Percentiles rank a stretch among this genome's conserved stretches.
phyloP scores from a whole-genome alignment of 2,113 vertebrate genomes.

The Prionailurus bengalensis region DNA sequence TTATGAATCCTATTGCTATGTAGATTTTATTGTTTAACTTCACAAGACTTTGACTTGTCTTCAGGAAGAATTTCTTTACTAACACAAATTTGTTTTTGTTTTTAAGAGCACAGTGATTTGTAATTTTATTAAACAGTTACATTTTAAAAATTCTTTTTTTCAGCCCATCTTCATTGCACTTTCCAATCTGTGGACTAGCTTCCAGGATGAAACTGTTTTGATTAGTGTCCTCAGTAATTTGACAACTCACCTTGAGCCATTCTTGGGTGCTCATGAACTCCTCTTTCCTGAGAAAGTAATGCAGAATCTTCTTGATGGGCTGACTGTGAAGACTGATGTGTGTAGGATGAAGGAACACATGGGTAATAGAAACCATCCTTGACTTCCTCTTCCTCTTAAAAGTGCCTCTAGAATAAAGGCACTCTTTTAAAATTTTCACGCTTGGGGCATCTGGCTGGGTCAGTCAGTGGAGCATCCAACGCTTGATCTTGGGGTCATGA shows the following conservation, averaged over 20 bases:
- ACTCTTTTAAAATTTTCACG: neutral
- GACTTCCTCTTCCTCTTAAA: neutral
- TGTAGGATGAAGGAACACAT: constrained; percentile 89
- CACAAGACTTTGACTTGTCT: neutral
- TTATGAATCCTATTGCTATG: constrained; percentile 6
- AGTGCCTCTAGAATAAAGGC: constrained; percentile 21
- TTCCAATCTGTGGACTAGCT: constrained; percentile 91
- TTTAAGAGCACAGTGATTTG: constrained; percentile 14
- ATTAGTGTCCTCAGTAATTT: constrained; percentile 90
- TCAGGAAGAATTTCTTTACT: constrained; percentile 23
- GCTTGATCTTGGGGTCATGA: neutral
- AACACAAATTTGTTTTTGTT: constrained; percentile 40
- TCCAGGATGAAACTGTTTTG: constrained; percentile 92
- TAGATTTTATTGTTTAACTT: neutral
- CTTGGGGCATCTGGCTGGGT: neutral
- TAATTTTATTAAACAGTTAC: neutral
- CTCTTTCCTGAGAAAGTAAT: constrained; percentile 88
- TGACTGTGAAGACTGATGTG: constrained; percentile 91
- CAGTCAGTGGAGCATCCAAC: neutral
- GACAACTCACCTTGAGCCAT: constrained; percentile 88
- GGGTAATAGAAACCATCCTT: constrained; percentile 86
- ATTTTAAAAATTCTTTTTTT: constrained; percentile 24
- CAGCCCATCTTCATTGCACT: constrained; percentile 93
- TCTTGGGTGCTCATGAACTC: constrained; percentile 86
- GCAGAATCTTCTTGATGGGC: constrained; percentile 86